Evolutionary conservation across 2,797 vertebrate species (phyloP), one percentile per base, ranked within the genome.

Genomic region (Poecilia wingei): DNA sequence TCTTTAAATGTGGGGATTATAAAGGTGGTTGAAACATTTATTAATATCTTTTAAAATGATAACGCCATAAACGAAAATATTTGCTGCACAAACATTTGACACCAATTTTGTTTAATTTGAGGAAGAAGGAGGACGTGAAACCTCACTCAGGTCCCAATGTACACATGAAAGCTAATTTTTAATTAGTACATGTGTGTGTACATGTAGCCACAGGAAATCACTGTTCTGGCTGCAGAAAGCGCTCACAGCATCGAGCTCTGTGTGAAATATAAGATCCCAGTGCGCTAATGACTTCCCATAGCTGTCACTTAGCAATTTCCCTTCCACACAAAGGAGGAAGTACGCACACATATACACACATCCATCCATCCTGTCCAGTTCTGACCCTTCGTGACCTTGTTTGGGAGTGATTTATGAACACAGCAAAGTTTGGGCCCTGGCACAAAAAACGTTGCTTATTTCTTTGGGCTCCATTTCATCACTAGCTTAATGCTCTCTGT

Each of bases 271-370:
- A 91, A 94, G 82, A 91, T 84, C 75, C 75, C 59, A 36, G 61
- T 79, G 82, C 82, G 77, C 89, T 92, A 93, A 93, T 92, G 91
- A 92, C 90, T 90, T 88, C 84, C 91, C 80, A 31, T 51, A 80
- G 89, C 92, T 92, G 92, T 93, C 92, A 93, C 85, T 92, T 93
- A 93, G 90, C 91, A 86, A 93, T 92, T 93, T 93, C 93, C 93
- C 88, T 53, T 91, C 80, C 71, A 76, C 0, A 13, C 84, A 84
- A 59, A 71, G 72, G 75, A 84, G 87, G 85, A 92, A 91, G 61
- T 75, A 78, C 79, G 69, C 83, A 82, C 82, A 79, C 79, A 76
- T 49, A 79, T 10, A 80, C 70, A 81, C 79, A 88, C 80, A 88
- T 82, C 68, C 79, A 89, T 91, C 78, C 82, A 88, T 61, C 68